Evolutionary conservation across 2,113 vertebrate species (phyloP).

Genomic region (Cephalopterus ornatus): DNA sequence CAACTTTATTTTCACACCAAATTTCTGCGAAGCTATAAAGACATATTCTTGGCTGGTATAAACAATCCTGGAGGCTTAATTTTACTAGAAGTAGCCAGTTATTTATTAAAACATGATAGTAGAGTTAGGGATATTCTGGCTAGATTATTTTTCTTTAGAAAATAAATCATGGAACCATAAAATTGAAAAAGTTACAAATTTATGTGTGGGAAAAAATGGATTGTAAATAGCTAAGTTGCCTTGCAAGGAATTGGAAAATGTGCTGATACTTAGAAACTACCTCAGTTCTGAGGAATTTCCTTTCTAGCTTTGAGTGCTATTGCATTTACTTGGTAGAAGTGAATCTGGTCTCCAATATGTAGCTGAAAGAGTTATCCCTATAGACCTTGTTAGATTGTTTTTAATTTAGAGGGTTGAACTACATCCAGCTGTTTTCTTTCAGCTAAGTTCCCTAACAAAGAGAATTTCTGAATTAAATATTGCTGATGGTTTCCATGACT

Average conservation of each 20-base stretch:
- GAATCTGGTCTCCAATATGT: conserved; percentile 73
- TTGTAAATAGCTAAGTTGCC: conserved; percentile 77
- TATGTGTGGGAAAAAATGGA: conserved; percentile 68
- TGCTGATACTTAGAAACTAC: conserved; percentile 79
- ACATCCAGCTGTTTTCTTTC: conserved; percentile 78
- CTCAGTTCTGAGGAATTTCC: conserved; percentile 83
- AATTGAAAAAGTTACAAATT: conserved; percentile 61
- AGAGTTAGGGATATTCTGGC: conserved; percentile 72
- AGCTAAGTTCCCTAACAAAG: conserved; percentile 72
- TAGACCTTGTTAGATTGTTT: conserved; percentile 79
- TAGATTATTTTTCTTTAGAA: conserved; percentile 64
- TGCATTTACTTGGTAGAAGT: conserved; percentile 75
- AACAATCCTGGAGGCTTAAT: conserved; percentile 70
- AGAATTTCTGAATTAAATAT: conserved; percentile 76
- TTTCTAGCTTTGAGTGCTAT: conserved; percentile 76
- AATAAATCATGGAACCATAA: conserved; percentile 65
- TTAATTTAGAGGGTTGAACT: conserved; percentile 77
- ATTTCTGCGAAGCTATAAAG: conserved; percentile 69
- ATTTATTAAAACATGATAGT: conserved; percentile 81
- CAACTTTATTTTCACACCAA: conserved; percentile 72
- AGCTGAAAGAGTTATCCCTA: conserved; percentile 75
- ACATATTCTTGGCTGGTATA: conserved; percentile 69
- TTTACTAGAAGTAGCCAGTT: conserved; percentile 78
- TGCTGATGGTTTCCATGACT: conserved; percentile 73
- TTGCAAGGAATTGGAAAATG: conserved; percentile 74